Evolutionary conservation across 2,113 vertebrate species (phyloP).

Genomic region (Empidonax alnorum): DNA sequence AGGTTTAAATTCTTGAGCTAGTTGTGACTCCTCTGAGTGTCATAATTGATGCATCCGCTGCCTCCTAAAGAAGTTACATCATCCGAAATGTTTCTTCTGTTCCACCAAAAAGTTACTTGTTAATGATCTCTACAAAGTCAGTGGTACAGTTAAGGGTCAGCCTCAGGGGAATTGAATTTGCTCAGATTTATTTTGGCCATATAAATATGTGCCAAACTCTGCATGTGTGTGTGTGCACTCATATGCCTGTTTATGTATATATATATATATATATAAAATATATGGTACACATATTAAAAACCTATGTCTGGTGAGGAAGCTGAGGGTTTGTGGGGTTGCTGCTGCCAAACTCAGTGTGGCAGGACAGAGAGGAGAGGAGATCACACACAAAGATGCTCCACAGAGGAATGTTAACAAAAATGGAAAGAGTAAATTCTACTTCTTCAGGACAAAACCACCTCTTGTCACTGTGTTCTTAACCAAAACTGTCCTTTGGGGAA

Average conservation of each 20-base stretch:
- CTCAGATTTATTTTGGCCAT: background rate
- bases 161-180: background rate
- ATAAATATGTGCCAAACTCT: background rate
- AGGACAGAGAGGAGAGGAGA: background rate
- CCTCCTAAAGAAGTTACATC: background rate
- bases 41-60: background rate
- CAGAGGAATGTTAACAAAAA: background rate
- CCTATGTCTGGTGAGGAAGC: background rate
- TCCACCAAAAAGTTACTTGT: background rate
- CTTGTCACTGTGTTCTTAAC: background rate
- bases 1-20: background rate
- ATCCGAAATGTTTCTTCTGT: background rate
- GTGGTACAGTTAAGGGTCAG: background rate
- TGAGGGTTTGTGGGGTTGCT: background rate
- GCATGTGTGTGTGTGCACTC: accelerated
- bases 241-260: background rate
- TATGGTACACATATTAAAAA: background rate
- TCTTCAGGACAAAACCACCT: background rate
- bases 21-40: background rate
- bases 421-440: background rate
- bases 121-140: background rate
- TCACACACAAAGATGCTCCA: background rate
- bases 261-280: too few species aligned
- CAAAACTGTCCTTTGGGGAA: background rate
- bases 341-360: background rate